phyloP scores from a whole-genome alignment of 37 sponge, comb jelly and placozoan species.

The Axinella damicornis region DNA sequence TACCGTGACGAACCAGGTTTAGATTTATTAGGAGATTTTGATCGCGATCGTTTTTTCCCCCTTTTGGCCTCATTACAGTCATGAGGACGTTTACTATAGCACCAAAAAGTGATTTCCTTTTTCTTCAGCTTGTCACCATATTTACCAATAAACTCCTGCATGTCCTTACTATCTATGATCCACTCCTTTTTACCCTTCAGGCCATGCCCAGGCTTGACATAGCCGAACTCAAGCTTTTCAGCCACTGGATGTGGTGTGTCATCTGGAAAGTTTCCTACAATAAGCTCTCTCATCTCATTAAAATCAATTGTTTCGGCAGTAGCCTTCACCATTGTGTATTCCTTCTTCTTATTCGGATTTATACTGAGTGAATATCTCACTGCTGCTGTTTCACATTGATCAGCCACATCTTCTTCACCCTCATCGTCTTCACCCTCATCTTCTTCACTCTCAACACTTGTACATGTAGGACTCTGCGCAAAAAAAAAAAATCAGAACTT shows the following conservation, averaged over 20 bases:
- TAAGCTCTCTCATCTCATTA: background rate
- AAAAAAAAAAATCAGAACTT: too few species aligned
- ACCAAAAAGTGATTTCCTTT: too few species aligned
- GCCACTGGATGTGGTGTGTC: background rate
- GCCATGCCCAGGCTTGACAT: background rate
- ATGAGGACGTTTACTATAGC: background rate
- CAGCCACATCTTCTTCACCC: too few species aligned
- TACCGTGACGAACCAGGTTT: background rate
- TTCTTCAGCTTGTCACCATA: background rate
- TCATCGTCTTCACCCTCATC: too few species aligned
- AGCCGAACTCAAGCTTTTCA: background rate
- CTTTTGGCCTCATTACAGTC: background rate
- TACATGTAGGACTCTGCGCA: too few species aligned
- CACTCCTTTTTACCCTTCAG: background rate
- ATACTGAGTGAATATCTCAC: too few species aligned
- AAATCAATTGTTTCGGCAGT: too few species aligned
- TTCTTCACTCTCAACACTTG: too few species aligned
- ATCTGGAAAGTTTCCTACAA: background rate
- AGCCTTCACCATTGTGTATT: too few species aligned
- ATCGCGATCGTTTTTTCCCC: background rate
- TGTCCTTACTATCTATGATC: background rate
- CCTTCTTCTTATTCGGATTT: too few species aligned
- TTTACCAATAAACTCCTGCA: background rate
- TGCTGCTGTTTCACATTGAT: too few species aligned
- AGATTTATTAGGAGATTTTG: background rate